A percentile compares a stretch with the other conserved stretches of the same genome.
These are phyloP conservation scores for Hesperophylax magnus DNA, from an alignment of 1,140 invertebrate species.

Conservation along the genomic window DNA sequence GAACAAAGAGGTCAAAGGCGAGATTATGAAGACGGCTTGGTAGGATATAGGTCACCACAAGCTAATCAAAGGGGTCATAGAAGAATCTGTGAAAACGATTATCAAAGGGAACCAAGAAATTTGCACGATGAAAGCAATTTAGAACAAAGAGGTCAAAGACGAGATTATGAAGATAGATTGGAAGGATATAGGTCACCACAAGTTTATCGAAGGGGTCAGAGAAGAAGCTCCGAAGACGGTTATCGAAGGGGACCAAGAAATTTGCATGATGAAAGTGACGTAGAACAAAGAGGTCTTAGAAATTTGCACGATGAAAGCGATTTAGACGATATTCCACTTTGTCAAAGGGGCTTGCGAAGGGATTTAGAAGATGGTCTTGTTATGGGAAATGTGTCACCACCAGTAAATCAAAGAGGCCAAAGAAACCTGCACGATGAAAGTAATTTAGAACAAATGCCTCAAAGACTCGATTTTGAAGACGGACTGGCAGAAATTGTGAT, in stretches of 20 bases:
- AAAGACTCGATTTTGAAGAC: background rate
- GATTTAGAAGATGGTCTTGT: constrained; percentile 3
- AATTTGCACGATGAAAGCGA: background rate
- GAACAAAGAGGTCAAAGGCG: background rate
- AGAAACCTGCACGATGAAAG: constrained; percentile 6
- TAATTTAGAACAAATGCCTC: background rate
- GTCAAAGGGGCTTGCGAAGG: background rate
- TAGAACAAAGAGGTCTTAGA: background rate
- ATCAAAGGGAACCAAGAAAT: background rate
- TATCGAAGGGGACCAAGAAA: constrained; percentile 9
- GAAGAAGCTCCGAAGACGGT: background rate
- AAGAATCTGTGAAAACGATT: too few species aligned
- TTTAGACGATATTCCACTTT: background rate
- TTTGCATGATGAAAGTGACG: background rate
- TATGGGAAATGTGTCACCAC: constrained; percentile 8
- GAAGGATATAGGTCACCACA: background rate
- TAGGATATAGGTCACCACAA: background rate
- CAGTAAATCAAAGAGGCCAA: background rate
- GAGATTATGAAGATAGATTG: background rate
- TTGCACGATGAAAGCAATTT: background rate
- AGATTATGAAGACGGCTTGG: background rate
- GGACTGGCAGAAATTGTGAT: background rate
- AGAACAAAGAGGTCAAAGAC: background rate
- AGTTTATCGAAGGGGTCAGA: background rate
- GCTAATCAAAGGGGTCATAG: constrained; percentile 5